phyloP scores from a whole-genome alignment of 2,113 vertebrate genomes.

The Paralichthys olivaceus region DNA sequence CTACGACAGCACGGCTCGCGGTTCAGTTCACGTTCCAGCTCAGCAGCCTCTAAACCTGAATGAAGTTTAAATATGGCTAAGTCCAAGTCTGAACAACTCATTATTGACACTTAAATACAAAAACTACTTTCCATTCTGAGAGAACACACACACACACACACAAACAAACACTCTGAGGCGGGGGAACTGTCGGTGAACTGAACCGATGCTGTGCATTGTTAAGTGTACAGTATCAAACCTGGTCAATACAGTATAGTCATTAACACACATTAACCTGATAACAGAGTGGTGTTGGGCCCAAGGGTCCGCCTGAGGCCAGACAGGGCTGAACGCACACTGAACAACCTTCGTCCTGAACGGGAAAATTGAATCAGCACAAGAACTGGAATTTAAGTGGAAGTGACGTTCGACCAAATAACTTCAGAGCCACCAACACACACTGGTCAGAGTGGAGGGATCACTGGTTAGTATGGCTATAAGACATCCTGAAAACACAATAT shows the following conservation, averaged over 20 bases:
- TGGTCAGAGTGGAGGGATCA: constrained; percentile 53
- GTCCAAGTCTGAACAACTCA: background rate
- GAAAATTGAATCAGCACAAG: background rate
- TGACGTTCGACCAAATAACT: background rate
- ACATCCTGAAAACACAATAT: constrained; percentile 60
- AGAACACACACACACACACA: background rate
- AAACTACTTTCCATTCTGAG: background rate
- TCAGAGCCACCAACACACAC: constrained; percentile 14
- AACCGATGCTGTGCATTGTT: background rate
- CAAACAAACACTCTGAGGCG: background rate
- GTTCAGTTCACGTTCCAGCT: background rate
- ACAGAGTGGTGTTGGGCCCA: constrained; percentile 39
- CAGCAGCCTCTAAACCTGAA: constrained; percentile 38
- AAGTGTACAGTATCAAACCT: constrained; percentile 31
- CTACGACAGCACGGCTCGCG: background rate
- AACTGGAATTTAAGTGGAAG: background rate
- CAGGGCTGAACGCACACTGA: constrained; percentile 31
- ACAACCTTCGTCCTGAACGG: background rate
- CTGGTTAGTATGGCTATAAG: constrained; percentile 64
- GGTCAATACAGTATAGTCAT: constrained; percentile 31
- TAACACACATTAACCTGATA: constrained; percentile 41
- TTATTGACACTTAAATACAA: constrained; percentile 3
- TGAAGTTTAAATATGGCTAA: constrained; percentile 39
- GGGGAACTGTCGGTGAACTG: constrained; percentile 13
- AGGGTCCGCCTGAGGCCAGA: constrained; percentile 35